Base-by-base conservation (phyloP, 2,888 invertebrate species). In the Dicranocentrus wangi region DNA sequence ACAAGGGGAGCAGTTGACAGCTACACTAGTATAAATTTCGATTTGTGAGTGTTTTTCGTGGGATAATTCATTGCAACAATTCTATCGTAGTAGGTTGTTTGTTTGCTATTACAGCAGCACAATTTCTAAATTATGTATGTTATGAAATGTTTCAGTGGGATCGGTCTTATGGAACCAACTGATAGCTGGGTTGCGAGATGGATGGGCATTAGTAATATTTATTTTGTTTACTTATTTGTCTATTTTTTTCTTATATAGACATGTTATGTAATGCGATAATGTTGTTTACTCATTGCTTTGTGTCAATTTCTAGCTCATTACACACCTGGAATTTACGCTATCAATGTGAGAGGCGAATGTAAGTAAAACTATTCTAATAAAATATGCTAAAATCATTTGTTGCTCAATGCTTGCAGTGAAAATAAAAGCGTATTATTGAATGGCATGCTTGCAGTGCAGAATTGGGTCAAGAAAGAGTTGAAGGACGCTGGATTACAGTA, bases 181-280 rank as follows among this genome's bases (percentile, higher is more conserved):
- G 17, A 47, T 1, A 78, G 77, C 15, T 78, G 77, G 77, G 77
- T 78, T 15, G 61, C 77, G 5, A 70, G 39, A 21, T 70, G 77
- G 70, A 69, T 63, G 21, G 32, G 42, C 1, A 70, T 78, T 15
- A 15, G 77, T 78, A 21, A 51, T 47, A 53, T 17, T 0, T 27
- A 1, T 10, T 60, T 60, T 15, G n/a, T n/a, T n/a, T n/a, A n/a
- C n/a, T n/a, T n/a, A n/a, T n/a, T n/a, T n/a, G n/a, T n/a, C n/a
- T n/a, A n/a, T n/a, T n/a, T n/a, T n/a, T n/a, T n/a, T n/a, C n/a
- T n/a, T n/a, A n/a, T n/a, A n/a, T n/a, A n/a, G n/a, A n/a, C n/a
- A n/a, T n/a, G n/a, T n/a, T n/a, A n/a, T n/a, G n/a, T n/a, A n/a
- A 23, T n/a, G 7, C 13, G 32, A 17, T 3, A 3, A 55, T 55